A percentile compares a stretch with the other conserved stretches of the same genome.
phyloP scores from a whole-genome alignment of 2,113 vertebrate species.

The Aegypius monachus region DNA sequence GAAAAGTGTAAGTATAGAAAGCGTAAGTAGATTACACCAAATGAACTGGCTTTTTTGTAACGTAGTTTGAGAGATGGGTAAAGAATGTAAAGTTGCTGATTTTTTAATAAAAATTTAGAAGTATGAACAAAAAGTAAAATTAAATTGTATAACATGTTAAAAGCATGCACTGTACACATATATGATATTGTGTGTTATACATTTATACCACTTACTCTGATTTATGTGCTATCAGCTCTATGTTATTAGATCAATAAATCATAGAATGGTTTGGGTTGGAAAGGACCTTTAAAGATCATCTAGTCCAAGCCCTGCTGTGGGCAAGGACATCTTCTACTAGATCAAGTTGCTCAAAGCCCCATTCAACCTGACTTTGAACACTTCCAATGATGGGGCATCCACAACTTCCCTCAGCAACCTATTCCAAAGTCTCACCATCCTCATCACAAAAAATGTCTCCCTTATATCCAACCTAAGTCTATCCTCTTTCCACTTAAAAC shows the following conservation, averaged over 20 bases:
- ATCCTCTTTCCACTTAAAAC: not conserved
- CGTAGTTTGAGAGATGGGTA: not conserved
- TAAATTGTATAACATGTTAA: not conserved
- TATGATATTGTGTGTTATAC: not conserved
- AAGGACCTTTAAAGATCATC: too few relatives aligned
- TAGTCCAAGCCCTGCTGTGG: not conserved
- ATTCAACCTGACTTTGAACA: not conserved
- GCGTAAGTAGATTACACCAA: not conserved
- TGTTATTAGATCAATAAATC: too few relatives aligned
- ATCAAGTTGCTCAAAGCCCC: too few relatives aligned
- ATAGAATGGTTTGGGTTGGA: not conserved
- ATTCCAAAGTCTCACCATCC: not conserved
- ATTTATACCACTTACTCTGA: not conserved
- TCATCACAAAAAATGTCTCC: not conserved
- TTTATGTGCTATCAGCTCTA: not conserved
- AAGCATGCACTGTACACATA: not conserved
- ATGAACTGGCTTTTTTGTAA: not conserved
- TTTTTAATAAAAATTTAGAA: too few relatives aligned
- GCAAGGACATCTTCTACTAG: not conserved
- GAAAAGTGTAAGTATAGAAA: not conserved
- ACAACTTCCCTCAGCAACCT: not conserved
- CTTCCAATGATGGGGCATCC: not conserved
- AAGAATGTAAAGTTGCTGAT: not conserved
- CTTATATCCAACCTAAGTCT: not conserved
- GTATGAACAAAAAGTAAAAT: not conserved